These are phyloP conservation scores for Crocodylus rhombifer DNA, from an alignment of 2,797 vertebrate genomes.

Conservation along the genomic window DNA sequence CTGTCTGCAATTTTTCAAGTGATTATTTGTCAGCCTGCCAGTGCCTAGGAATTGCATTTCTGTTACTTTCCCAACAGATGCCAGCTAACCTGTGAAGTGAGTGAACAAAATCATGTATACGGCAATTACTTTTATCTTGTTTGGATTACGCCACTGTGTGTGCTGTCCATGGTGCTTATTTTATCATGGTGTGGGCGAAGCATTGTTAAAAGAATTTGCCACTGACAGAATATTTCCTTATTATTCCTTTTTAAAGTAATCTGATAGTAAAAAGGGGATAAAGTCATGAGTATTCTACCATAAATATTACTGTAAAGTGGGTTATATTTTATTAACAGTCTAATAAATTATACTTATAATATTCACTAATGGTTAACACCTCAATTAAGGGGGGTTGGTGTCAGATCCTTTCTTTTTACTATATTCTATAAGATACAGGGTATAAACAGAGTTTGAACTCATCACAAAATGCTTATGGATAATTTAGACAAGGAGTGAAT, in stretches of 20 bases:
- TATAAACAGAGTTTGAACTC: background rate
- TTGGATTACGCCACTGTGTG: background rate
- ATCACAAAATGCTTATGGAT: background rate
- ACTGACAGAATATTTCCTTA: background rate
- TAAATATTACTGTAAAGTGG: background rate
- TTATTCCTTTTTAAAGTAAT: background rate
- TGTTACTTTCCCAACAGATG: background rate
- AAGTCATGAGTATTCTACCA: background rate
- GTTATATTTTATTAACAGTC: background rate
- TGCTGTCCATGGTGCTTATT: background rate
- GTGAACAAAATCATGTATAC: background rate
- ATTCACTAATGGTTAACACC: background rate
- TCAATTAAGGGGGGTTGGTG: background rate
- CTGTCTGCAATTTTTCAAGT: constrained; percentile 9
- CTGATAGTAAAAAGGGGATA: background rate
- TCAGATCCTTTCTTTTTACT: background rate
- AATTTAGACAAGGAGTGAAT: constrained; percentile 8
- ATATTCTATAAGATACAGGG: background rate
- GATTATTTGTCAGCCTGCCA: constrained; percentile 5
- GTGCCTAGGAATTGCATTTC: background rate
- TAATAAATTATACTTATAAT: background rate
- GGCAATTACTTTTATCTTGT: background rate
- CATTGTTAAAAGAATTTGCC: background rate
- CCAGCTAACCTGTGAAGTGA: background rate
- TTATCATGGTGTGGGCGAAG: too few species aligned